Conservation (phyloP, 35 echinoderm and acorn worm species). For the Apostichopus japonicus region DNA sequence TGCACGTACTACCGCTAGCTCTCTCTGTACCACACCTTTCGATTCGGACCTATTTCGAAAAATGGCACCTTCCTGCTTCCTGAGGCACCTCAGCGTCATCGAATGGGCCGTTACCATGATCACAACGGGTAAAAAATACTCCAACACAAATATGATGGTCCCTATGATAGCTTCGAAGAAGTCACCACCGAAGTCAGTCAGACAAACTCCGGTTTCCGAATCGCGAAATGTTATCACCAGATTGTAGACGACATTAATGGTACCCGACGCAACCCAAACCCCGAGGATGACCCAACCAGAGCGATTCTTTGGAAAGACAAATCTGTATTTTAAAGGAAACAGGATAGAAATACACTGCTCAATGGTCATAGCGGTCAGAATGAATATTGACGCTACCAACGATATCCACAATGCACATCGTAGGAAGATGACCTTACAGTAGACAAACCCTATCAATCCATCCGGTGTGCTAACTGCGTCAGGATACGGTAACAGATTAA, state of each 20-base stretch:
- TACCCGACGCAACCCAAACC: neutral
- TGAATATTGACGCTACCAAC: neutral
- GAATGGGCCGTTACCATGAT: neutral
- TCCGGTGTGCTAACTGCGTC: neutral
- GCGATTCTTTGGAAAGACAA: neutral
- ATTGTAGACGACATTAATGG: neutral
- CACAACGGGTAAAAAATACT: neutral
- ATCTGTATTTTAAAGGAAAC: conserved; percentile 2
- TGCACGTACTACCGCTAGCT: neutral
- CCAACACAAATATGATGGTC: neutral
- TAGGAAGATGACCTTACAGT: neutral
- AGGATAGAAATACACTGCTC: neutral
- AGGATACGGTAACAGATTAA: neutral
- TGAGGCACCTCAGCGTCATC: neutral
- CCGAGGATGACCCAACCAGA: neutral
- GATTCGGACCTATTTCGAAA: neutral
- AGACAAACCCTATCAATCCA: neutral
- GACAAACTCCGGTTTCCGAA: neutral
- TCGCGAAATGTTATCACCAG: neutral
- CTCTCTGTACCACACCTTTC: neutral
- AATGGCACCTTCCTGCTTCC: neutral
- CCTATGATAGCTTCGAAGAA: neutral
- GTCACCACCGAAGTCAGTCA: neutral
- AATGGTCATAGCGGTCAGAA: neutral
- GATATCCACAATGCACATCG: neutral